phyloP scores from a whole-genome alignment of 1,140 invertebrate species.

The Rhopalosiphum maidis region DNA sequence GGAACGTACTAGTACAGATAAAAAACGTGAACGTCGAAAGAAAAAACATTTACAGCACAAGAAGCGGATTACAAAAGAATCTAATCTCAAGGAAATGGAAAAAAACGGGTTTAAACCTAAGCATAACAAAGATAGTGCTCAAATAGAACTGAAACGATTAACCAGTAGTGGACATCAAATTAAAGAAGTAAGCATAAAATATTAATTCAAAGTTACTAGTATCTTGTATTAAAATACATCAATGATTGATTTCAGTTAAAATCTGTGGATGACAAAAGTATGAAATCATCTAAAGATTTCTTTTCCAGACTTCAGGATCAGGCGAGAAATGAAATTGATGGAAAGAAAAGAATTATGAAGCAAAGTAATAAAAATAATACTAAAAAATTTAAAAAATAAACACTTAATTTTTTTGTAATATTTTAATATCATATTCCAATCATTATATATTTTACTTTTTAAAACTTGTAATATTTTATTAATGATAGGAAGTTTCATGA shows the following conservation, averaged over 20 bases:
- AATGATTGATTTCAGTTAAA: slow-evolving; percentile 65
- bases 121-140: not conserved
- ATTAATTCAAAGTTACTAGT: not conserved
- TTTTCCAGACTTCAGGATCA: slow-evolving; percentile 82
- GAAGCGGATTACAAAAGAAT: slow-evolving; percentile 65
- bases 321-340: slow-evolving; percentile 66
- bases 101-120: slow-evolving; percentile 50
- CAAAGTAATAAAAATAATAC: slow-evolving; percentile 60
- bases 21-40: slow-evolving; percentile 83
- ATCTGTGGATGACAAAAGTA: slow-evolving; percentile 65
- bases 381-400: slow-evolving; percentile 60
- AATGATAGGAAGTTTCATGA: not conserved
- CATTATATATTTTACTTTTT: not conserved
- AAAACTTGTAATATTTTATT: slow-evolving; percentile 4
- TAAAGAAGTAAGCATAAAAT: slow-evolving; percentile 43
- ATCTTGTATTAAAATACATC: not conserved
- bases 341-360: slow-evolving; percentile 63
- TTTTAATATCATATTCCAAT: not conserved
- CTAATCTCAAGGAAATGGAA: slow-evolving; percentile 67
- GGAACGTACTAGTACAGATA: slow-evolving; percentile 86
- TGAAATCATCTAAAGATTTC: slow-evolving; percentile 83
- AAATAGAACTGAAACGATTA: slow-evolving; percentile 18
- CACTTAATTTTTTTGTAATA: not conserved
- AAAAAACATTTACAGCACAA: slow-evolving; percentile 82
- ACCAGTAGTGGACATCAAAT: slow-evolving; percentile 38